Evolutionary conservation across 2,888 invertebrate species (phyloP).

Genomic region (Tricholauxania praeusta): DNA sequence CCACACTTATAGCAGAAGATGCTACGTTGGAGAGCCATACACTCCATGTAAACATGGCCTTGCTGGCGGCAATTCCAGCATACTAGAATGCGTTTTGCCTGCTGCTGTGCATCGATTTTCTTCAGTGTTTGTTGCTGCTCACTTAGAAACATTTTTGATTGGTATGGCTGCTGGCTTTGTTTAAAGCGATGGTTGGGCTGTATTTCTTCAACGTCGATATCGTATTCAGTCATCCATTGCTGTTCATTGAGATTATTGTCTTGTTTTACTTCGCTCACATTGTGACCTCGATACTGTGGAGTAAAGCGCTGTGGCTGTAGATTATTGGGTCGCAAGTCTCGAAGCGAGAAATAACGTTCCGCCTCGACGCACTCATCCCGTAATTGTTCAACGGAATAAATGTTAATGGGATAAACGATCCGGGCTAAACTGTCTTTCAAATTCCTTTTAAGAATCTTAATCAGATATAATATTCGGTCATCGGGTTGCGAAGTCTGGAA

Average conservation of each 20-base stretch:
- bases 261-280: neutral
- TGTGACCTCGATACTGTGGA: neutral
- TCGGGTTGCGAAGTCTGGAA: neutral
- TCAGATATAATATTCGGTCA: slow-evolving; percentile 9
- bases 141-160: neutral
- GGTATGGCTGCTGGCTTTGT: neutral
- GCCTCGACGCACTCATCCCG: neutral
- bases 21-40: neutral
- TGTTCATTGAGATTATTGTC: neutral
- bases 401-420: too few species aligned
- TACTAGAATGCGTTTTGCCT: neutral
- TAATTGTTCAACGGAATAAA: slow-evolving; percentile 13
- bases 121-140: too few species aligned
- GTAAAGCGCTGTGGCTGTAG: neutral
- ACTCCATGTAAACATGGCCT: slow-evolving; percentile 20
- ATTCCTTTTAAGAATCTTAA: slow-evolving; percentile 17
- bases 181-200: neutral
- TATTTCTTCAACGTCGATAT: neutral
- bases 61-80: slow-evolving; percentile 21
- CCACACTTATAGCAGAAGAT: slow-evolving; percentile 19
- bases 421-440: neutral
- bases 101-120: neutral
- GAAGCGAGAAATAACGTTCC: neutral
- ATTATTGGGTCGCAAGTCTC: neutral
- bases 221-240: too few species aligned